Base-by-base conservation (phyloP, 2,888 invertebrate genomes). In the Cheiracanthium punctorium region DNA sequence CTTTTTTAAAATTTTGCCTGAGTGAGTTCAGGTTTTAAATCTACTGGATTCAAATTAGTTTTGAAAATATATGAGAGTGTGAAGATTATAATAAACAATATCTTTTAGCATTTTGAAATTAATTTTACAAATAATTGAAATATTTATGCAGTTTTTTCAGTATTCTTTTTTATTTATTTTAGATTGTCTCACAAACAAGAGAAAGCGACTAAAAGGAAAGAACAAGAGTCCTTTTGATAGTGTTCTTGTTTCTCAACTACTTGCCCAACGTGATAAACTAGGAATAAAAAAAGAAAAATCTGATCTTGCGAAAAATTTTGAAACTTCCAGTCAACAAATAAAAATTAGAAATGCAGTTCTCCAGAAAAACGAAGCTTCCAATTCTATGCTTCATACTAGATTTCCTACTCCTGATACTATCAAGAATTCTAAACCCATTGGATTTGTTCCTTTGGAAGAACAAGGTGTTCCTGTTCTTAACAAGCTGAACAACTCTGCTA, bases 191-290 rank as follows among this genome's bases (percentile, higher is more conserved):
- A 82, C 88, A 32, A 87, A 41, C 28, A 89, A 88, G 33, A 89
- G 76, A 73, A 89, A 84, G 64, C 71, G 82, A 30, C 30, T 80
- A 10, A 89, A 84, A 88, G 89, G 86, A 82, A 88, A 89, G 76
- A 84, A 64, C 29, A 82, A 86, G 43, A 88, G 88, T 84, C 89
- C 90, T 30, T 90, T 90, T 88, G 91, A 91, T 71, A 90, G 90
- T 43, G 89, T 90, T 30, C 88, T 90, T 37, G 91, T 91, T 20
- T 91, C 91, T 12, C 90, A 91, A 85, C 88, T 91, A n/a, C 87
- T 91, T 79, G 90, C 90, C 10, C 90, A 91, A 79, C 80, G 90
- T 43, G 90, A 90, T 76, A 90, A 90, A 80, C 58, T 89, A 33
- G 87, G 81, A 28, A 43, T 84, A 20, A 81, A 86, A 52, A 88